Percentiles rank a stretch among this genome's conserved stretches.
Evolutionary conservation across 2,113 vertebrate genomes (phyloP).

Genomic region (Tympanuchus pallidicinctus): DNA sequence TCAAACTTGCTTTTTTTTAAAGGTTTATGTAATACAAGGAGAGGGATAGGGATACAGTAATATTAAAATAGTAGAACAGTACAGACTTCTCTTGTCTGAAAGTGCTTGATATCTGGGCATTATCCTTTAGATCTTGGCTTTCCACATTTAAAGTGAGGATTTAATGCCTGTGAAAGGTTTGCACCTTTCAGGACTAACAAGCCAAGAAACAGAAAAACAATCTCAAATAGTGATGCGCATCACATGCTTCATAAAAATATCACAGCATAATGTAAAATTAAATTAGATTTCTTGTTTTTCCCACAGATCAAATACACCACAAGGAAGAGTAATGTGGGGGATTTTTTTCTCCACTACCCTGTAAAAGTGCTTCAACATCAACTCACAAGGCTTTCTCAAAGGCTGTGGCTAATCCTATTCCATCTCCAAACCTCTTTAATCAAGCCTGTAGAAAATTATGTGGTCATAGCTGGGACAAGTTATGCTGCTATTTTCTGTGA

Average conservation of each 20-base stretch:
- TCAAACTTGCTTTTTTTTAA: background rate
- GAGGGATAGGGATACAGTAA: background rate
- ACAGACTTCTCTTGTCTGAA: background rate
- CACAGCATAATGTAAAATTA: slow-evolving; percentile 38
- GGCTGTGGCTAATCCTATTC: slow-evolving; percentile 11
- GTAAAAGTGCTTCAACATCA: slow-evolving; percentile 17
- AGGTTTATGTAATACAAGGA: background rate
- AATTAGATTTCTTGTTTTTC: slow-evolving; percentile 45
- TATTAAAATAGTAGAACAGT: background rate
- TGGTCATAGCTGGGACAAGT: background rate
- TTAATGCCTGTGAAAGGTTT: slow-evolving; percentile 18
- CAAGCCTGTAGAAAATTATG: background rate
- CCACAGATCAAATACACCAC: slow-evolving; percentile 50
- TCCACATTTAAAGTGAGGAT: background rate
- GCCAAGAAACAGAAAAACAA: background rate
- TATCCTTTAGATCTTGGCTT: background rate
- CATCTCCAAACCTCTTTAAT: slow-evolving; percentile 27
- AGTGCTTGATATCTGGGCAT: background rate
- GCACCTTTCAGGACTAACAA: background rate
- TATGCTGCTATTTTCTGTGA: background rate
- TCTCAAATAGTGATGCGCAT: background rate
- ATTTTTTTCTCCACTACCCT: slow-evolving; percentile 1
- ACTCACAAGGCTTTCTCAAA: slow-evolving; percentile 42
- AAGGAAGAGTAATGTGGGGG: slow-evolving; percentile 39
- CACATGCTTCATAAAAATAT: slow-evolving; percentile 49